Evolutionary conservation across 2,888 invertebrate genomes (phyloP), one percentile per base, ranked within the genome.

Genomic region (Thymelicus lineola): DNA sequence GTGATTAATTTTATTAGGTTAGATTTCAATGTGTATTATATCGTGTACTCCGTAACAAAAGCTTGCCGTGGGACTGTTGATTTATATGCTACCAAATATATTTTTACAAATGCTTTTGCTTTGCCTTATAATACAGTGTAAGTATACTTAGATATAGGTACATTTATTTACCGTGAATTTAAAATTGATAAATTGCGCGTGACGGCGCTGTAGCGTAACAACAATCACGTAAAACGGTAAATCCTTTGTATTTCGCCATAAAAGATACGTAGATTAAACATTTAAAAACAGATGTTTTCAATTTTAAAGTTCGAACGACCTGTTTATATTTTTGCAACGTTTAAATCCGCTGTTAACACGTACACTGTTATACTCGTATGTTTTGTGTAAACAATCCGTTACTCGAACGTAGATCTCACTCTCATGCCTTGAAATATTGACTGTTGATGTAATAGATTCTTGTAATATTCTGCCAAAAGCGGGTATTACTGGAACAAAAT

Each of bases 381-480:
- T 65, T 15, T 58, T 36, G 46, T 57, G 46, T 65, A 46, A 65
- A 65, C 35, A 46, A 58, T 46, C 17, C 58, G 35, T 35, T 46
- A 58, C 35, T 10, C 45, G 45, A 57, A 58, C 53, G 53, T 53
- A 53, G 12, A 53, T 53, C 17, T 53, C 57, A 55, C 35, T 57
- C 28, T 14, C n/a, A 35, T 2, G 48, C 48, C 48, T 2, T 7
- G 65, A 65, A 57, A 65, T 46, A 66, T 66, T 66, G 58, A 66
- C 45, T 64, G 64, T 55, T 55, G 63, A 46, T 45, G 28, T 58
- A 46, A 66, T 14, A 7, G 35, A 66, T 66, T 58, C 66, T 48
- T 35, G 45, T 58, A 17, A 58, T 14, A 58, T 15, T n/a, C 35
- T 57, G 15, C 45, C 10, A 35, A 2, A 38, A 57, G n/a, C 14